Conservation (phyloP, 2,797 vertebrate species). For the Onychomys torridus region DNA sequence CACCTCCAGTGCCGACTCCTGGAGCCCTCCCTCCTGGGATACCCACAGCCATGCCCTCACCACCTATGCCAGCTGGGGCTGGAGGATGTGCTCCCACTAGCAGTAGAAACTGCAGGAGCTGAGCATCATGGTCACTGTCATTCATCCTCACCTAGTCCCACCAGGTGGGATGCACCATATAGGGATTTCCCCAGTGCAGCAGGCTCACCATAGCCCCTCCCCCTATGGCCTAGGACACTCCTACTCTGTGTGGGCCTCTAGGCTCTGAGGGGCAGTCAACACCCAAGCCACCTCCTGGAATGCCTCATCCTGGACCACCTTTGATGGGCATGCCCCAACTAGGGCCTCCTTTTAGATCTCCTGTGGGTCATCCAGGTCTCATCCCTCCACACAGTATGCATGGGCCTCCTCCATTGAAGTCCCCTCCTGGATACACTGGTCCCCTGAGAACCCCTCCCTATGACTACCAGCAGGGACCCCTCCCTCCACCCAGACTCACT, state of each 20-base stretch:
- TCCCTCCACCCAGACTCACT: slow-evolving; percentile 91
- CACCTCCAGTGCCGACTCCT: neutral
- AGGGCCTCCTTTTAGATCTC: slow-evolving; percentile 94
- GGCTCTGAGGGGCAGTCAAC: slow-evolving; percentile 90
- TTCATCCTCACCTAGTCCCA: neutral
- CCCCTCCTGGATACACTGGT: slow-evolving; percentile 94
- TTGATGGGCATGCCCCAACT: slow-evolving; percentile 95
- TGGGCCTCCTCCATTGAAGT: slow-evolving; percentile 95
- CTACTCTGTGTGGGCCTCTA: slow-evolving; percentile 84
- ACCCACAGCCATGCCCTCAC: neutral
- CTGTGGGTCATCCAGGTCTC: slow-evolving; percentile 92
- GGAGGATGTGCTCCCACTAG: neutral
- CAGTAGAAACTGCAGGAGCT: neutral
- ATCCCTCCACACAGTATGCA: slow-evolving; percentile 94
- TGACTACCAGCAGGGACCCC: slow-evolving; percentile 94
- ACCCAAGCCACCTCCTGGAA: slow-evolving; percentile 92
- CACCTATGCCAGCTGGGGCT: neutral
- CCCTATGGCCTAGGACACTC: neutral
- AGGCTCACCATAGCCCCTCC: neutral
- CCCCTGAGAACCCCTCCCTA: slow-evolving; percentile 95
- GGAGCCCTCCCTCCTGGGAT: neutral
- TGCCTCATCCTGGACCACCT: slow-evolving; percentile 92
- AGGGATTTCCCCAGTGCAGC: slow-evolving; percentile 93
- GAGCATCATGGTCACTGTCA: neutral
- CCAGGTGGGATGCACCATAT: neutral